Evolutionary conservation across 2,797 vertebrate genomes (phyloP).

Genomic region (Decapterus maruadsi): DNA sequence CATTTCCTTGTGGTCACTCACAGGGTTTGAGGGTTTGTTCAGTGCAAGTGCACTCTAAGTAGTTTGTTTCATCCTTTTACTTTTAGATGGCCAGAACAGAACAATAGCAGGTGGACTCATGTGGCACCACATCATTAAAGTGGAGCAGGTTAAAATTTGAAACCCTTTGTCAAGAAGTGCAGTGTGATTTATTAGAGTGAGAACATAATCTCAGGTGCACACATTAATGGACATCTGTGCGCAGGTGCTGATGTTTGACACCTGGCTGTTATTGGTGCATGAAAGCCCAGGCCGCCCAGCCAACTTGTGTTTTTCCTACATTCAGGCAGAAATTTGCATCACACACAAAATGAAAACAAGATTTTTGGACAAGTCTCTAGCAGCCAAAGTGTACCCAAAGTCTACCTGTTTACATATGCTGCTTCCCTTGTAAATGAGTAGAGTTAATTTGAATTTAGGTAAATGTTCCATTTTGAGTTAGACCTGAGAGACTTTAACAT

Average conservation of each 20-base stretch:
- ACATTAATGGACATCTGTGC: neutral
- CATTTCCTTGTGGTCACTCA: neutral
- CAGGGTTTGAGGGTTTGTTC: too few species aligned
- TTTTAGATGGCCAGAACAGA: neutral
- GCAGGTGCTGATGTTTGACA: conserved; percentile 22
- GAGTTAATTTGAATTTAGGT: conserved; percentile 8
- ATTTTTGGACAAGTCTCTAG: too few species aligned
- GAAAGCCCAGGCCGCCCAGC: neutral
- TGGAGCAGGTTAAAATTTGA: neutral
- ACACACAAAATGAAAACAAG: too few species aligned
- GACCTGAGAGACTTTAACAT: neutral
- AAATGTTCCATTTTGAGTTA: conserved; percentile 15
- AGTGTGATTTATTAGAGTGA: neutral
- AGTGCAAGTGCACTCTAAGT: neutral
- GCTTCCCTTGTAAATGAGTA: conserved; percentile 7
- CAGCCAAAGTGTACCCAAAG: too few species aligned
- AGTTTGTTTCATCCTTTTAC: neutral
- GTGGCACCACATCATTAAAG: neutral
- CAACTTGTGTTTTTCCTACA: neutral
- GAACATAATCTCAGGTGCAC: conserved; percentile 1
- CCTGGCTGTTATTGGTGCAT: neutral
- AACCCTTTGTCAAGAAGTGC: neutral
- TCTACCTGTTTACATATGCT: neutral
- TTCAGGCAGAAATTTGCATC: neutral
- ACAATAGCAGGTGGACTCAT: neutral